phyloP scores from a whole-genome alignment of 2,888 invertebrate species.

The Lasioglossum vierecki region DNA sequence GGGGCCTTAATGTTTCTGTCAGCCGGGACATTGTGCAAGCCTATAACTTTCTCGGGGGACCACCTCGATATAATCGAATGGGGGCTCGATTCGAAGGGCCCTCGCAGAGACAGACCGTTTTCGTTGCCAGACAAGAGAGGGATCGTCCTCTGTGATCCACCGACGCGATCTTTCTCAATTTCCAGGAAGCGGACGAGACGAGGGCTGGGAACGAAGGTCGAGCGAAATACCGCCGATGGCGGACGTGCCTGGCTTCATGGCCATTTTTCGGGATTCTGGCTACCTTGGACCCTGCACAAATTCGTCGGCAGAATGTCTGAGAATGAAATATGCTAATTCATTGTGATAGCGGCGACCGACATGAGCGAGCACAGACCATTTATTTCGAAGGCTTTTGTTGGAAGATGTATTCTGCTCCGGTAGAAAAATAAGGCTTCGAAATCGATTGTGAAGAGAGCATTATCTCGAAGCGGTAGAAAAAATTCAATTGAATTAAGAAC shows the following conservation, averaged over 20 bases:
- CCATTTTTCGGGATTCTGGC: background rate
- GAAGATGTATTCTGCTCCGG: background rate
- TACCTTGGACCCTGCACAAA: background rate
- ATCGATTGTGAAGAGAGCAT: background rate
- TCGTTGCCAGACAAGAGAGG: constrained; percentile 34
- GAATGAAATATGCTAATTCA: background rate
- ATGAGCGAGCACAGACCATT: background rate
- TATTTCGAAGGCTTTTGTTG: background rate
- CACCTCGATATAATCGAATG: constrained; percentile 48
- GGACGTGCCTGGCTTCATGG: constrained; percentile 1
- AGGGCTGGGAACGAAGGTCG: constrained; percentile 64
- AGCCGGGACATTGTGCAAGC: constrained; percentile 24
- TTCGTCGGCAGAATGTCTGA: background rate
- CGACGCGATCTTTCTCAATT: constrained; percentile 52
- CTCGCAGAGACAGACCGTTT: constrained; percentile 49
- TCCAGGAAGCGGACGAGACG: constrained; percentile 70
- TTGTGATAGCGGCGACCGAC: background rate
- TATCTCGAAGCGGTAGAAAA: no score
- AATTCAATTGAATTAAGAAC: no score
- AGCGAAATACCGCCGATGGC: constrained; percentile 45
- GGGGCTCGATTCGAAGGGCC: constrained; percentile 18
- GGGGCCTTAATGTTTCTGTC: constrained; percentile 18
- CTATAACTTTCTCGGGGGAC: constrained; percentile 37
- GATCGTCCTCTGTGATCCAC: constrained; percentile 23
- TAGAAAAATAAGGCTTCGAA: background rate